Percentiles rank a stretch among this genome's conserved stretches.
Evolutionary conservation across 2,797 vertebrate species (phyloP).

Genomic region (Cetoscarus ocellatus): DNA sequence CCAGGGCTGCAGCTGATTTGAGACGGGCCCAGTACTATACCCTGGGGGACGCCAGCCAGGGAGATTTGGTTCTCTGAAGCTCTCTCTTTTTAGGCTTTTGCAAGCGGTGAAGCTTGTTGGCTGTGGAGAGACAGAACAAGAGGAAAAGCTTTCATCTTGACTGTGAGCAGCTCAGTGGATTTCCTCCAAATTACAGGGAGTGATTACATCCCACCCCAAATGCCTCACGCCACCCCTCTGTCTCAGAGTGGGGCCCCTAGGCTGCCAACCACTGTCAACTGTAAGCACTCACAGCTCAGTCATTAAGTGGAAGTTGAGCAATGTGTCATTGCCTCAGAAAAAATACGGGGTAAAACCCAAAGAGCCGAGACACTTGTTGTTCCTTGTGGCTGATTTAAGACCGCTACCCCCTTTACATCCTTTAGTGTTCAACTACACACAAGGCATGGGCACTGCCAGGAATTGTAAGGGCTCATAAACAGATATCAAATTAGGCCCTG

Average conservation of each 20-base stretch:
- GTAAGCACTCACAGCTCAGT: slow-evolving; percentile 69
- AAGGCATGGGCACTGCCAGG: not conserved
- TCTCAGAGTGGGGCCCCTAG: slow-evolving; percentile 54
- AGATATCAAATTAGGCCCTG: too few relatives aligned
- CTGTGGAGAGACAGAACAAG: slow-evolving; percentile 55
- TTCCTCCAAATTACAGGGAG: slow-evolving; percentile 82
- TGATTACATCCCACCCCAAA: slow-evolving; percentile 78
- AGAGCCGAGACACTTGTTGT: slow-evolving; percentile 36
- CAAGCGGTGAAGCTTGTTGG: slow-evolving; percentile 61
- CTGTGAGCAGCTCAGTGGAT: slow-evolving; percentile 75
- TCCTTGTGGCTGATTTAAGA: slow-evolving; percentile 37
- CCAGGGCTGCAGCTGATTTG: slow-evolving; percentile 79
- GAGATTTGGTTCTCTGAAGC: slow-evolving; percentile 71
- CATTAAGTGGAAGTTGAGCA: slow-evolving; percentile 72
- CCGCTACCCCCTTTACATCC: slow-evolving; percentile 27
- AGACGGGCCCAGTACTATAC: slow-evolving; percentile 77
- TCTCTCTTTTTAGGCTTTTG: slow-evolving; percentile 73
- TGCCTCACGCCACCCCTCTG: slow-evolving; percentile 52
- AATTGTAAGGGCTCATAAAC: too few relatives aligned
- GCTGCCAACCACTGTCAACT: slow-evolving; percentile 71
- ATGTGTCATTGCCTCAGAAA: slow-evolving; percentile 70
- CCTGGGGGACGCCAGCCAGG: slow-evolving; percentile 71
- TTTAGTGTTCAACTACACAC: slow-evolving; percentile 15
- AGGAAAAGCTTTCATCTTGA: slow-evolving; percentile 75
- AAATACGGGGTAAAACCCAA: slow-evolving; percentile 69